Base-by-base conservation (phyloP, 2,113 vertebrate species). In the Clarias gariepinus region DNA sequence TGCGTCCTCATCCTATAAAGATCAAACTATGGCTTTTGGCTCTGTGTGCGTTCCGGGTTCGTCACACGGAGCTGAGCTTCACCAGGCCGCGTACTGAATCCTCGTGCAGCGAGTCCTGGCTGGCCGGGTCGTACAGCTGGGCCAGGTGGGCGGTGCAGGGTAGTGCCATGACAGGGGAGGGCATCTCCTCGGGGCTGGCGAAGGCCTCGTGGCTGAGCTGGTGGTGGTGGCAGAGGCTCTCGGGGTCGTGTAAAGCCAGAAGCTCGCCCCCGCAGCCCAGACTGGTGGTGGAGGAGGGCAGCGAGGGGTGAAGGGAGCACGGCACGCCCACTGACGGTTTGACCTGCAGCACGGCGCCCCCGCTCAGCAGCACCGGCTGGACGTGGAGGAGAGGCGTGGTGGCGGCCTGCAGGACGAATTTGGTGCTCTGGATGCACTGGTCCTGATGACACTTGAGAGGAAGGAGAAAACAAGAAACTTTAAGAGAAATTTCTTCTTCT, bases 341-440 rank as follows among this genome's bases (percentile, higher is more conserved):
- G 85, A 96, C 96, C 0, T 96, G 92, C 64, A 96, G 93, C 87
- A 95, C 93, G 41, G 96, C 93, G 88, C 96, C 96, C n/a, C 96
- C 95, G 25, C 95, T 93, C 92, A 95, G 92, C 87, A 96, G 94
- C 87, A 96, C 94, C 36, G 96, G 94, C 91, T 97, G 96, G 25
- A 93, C 96, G 94, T 98, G 97, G 86, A 99, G 95, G 84, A 98
- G 94, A 12, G 97, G 97, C 0, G 96, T 97, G 92, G 97, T 95
- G 61, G 97, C 96, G 0, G 96, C 97, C 96, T 98, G 97, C 91
- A 99, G 96, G 95, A 99, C 96, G 92, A 98, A 97, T 96, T 98
- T 99, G 91, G 97, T 98, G 96, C 97, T 97, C 95, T 99, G 97
- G 96, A 99, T 96, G 93, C 97, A 99, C 95, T 98, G 97, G 92